Evolutionary conservation across 2,888 invertebrate species (phyloP).

Genomic region (Drosophila emarginata): DNA sequence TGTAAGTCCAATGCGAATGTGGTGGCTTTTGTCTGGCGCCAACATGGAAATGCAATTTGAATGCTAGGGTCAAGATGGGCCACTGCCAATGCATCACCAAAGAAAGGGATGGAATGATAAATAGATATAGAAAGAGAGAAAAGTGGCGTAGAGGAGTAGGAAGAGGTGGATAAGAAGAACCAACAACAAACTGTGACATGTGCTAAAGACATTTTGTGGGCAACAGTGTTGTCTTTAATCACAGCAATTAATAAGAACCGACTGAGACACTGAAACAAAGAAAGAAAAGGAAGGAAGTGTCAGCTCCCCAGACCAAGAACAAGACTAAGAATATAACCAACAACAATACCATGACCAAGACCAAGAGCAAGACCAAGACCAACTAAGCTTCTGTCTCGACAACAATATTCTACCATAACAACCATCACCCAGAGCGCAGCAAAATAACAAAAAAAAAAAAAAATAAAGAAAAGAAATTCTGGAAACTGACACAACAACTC

Average conservation of each 20-base stretch:
- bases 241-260: conserved; percentile 68
- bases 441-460: background rate
- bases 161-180: background rate
- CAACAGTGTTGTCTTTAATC: conserved; percentile 66
- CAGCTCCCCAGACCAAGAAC: conserved; percentile 15
- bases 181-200: conserved; percentile 60
- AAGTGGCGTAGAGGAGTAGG: background rate
- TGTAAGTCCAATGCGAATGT: conserved; percentile 8
- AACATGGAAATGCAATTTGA: conserved; percentile 73
- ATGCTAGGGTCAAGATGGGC: conserved; percentile 66
- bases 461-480: conserved; percentile 35
- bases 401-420: conserved; percentile 9
- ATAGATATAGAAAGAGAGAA: conserved; percentile 19
- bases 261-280: conserved; percentile 46
- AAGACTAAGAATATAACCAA: conserved; percentile 15
- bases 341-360: conserved; percentile 9
- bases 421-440: conserved; percentile 63
- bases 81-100: conserved; percentile 51
- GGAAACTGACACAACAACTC: conserved; percentile 48
- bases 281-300: conserved; percentile 51
- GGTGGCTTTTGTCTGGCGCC: conserved; percentile 53
- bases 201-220: conserved; percentile 68
- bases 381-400: conserved; percentile 19
- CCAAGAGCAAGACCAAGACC: conserved; percentile 13
- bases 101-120: conserved; percentile 12